Percentiles rank a stretch among this genome's conserved stretches.
Evolutionary conservation across 2,888 invertebrate species (phyloP).

Genomic region (Molorchus minor): DNA sequence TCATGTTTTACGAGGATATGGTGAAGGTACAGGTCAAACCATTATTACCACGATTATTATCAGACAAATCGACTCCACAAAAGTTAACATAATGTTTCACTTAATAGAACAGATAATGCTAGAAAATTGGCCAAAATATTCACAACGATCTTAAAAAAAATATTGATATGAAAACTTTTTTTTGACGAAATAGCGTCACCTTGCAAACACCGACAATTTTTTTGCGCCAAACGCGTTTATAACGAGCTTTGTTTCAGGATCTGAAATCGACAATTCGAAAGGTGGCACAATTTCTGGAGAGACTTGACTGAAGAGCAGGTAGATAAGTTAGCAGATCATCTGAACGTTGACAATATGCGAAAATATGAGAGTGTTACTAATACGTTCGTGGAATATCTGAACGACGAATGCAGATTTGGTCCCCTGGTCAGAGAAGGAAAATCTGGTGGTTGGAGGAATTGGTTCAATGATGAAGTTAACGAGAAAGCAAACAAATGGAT

Average conservation of each 20-base stretch:
- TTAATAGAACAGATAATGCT: too few species aligned
- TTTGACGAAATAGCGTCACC: too few species aligned
- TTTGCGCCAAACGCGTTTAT: too few species aligned
- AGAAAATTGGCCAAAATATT: too few species aligned
- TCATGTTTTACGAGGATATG: constrained; percentile 76
- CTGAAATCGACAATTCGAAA: background rate
- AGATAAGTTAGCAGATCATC: background rate
- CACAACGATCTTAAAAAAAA: too few species aligned
- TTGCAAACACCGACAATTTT: too few species aligned
- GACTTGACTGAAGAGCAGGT: background rate
- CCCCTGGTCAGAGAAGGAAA: background rate
- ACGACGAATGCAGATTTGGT: background rate
- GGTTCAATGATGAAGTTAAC: background rate
- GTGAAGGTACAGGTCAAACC: too few species aligned
- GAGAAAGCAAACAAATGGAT: constrained; percentile 7
- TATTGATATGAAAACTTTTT: too few species aligned
- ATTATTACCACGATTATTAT: too few species aligned
- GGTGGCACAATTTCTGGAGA: background rate
- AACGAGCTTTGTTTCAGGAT: background rate
- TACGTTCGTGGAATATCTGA: background rate
- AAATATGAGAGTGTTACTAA: background rate
- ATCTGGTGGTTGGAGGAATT: background rate
- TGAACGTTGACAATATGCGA: background rate
- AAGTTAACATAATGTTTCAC: too few species aligned
- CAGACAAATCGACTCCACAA: too few species aligned